A percentile compares a stretch with the other conserved stretches of the same genome.
Evolutionary conservation across 92 coral and sea anemone genomes (phyloP).

Genomic region (Paramuricea clavata): DNA sequence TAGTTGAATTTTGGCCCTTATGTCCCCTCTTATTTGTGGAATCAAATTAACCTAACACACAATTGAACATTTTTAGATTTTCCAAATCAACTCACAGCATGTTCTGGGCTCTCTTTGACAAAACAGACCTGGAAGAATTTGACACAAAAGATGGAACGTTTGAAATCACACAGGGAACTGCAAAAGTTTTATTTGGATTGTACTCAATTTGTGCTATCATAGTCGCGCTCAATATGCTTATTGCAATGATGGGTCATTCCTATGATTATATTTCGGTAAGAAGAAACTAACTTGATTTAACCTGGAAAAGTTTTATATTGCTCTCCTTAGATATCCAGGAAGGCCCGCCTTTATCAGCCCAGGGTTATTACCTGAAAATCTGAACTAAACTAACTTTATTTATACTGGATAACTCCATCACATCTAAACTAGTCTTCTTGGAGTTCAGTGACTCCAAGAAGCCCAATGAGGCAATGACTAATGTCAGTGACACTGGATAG

Average conservation of each 20-base stretch:
- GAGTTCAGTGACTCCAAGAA: too few species aligned
- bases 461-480: too few species aligned
- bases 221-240: constrained; percentile 81
- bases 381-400: too few species aligned
- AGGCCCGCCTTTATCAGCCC: too few species aligned
- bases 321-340: not conserved
- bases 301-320: too few species aligned
- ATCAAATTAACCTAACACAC: too few species aligned
- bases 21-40: too few species aligned
- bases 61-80: constrained; percentile 51
- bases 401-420: too few species aligned
- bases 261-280: constrained; percentile 81
- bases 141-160: constrained; percentile 52
- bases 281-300: not conserved
- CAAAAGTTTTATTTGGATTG: constrained; percentile 71
- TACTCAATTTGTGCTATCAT: constrained; percentile 75
- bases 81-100: constrained; percentile 61
- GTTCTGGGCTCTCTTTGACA: constrained; percentile 90
- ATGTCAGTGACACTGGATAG: too few species aligned
- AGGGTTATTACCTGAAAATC: too few species aligned
- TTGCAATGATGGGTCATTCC: constrained; percentile 86
- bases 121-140: constrained; percentile 56
- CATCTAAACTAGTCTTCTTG: too few species aligned
- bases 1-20: too few species aligned
- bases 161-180: constrained; percentile 76